Evolutionary conservation across 2,797 vertebrate species (phyloP).

Genomic region (Acridotheres tristis): DNA sequence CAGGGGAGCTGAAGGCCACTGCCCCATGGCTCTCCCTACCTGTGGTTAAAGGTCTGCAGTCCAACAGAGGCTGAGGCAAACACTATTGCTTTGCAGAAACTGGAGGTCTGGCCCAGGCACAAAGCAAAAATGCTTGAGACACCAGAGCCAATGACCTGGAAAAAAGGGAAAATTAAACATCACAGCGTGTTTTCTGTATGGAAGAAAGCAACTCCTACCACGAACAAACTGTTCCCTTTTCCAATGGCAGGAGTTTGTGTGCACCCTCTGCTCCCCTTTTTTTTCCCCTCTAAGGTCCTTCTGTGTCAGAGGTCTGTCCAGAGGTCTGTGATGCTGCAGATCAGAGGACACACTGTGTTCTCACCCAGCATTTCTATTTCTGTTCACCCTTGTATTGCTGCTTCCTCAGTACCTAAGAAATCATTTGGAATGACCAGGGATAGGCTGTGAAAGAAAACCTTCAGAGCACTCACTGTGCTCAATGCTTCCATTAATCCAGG

Average conservation of each 20-base stretch:
- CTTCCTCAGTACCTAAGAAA: background rate
- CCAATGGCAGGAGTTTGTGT: background rate
- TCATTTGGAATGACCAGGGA: background rate
- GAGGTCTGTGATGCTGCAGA: background rate
- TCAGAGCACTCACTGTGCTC: background rate
- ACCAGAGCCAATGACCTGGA: conserved; percentile 91
- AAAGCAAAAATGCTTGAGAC: conserved; percentile 90
- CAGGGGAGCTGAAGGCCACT: background rate
- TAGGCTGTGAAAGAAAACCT: background rate
- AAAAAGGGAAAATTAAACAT: background rate
- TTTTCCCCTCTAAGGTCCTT: fast-evolving
- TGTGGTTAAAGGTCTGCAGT: conserved; percentile 95
- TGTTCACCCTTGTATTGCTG: background rate
- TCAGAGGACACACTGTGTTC: background rate
- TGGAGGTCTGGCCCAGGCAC: conserved; percentile 87
- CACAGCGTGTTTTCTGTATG: background rate
- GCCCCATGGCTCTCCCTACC: conserved; percentile 69
- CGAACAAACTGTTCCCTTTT: background rate
- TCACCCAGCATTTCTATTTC: background rate
- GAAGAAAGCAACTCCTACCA: background rate
- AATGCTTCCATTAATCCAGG: fast-evolving
- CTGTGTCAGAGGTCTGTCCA: background rate
- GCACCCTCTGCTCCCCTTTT: background rate
- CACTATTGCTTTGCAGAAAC: conserved; percentile 85
- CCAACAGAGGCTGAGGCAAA: conserved; percentile 91